phyloP scores from a whole-genome alignment of 2,113 vertebrate species.

The Prionailurus bengalensis region DNA sequence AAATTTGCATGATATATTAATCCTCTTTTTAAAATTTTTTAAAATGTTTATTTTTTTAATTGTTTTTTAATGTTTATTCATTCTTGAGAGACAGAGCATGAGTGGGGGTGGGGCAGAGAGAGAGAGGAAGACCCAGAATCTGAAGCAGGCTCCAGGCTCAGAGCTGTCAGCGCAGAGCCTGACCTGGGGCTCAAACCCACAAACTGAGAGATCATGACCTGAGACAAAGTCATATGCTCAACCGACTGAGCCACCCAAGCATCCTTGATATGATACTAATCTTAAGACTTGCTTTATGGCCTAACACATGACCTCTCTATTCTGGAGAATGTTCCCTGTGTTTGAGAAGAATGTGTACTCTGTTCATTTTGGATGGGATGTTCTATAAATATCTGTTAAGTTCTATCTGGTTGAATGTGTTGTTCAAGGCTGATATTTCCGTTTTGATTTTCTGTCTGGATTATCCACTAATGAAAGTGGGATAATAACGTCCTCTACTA shows the following conservation, averaged over 20 bases:
- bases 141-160: too few relatives aligned
- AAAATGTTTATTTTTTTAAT: too few relatives aligned
- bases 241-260: too few relatives aligned
- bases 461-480: not conserved
- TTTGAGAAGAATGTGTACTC: not conserved
- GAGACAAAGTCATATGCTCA: too few relatives aligned
- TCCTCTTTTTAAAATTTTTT: not conserved
- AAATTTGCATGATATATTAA: not conserved
- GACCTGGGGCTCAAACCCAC: too few relatives aligned
- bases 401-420: not conserved
- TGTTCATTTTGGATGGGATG: not conserved
- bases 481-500: not conserved
- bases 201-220: too few relatives aligned
- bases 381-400: not conserved
- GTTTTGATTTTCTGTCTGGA: not conserved
- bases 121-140: too few relatives aligned
- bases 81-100: too few relatives aligned
- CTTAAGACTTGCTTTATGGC: not conserved
- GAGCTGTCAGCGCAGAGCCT: too few relatives aligned
- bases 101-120: too few relatives aligned
- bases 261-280: too few relatives aligned
- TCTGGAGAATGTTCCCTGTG: not conserved
- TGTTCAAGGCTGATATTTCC: not conserved
- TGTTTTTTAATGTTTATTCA: too few relatives aligned
- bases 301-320: not conserved